Percentiles rank a stretch among this genome's conserved stretches.
Evolutionary conservation across 2,888 invertebrate species (phyloP).

Genomic region (Mallateleia sp.): DNA sequence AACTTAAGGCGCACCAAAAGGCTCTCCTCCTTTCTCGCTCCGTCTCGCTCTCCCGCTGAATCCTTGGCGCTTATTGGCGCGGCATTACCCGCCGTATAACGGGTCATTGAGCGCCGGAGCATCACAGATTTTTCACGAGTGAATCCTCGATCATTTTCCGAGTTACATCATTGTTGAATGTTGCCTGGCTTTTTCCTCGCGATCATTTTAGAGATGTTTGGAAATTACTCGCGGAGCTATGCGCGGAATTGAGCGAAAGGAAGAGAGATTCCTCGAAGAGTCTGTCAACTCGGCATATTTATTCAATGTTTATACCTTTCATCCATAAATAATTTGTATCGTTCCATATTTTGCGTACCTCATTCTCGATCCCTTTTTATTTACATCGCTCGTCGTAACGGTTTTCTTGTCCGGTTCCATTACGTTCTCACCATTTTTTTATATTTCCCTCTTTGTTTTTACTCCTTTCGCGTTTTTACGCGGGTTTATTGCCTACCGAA

Average conservation of each 20-base stretch:
- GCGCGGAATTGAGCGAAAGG: too few species aligned
- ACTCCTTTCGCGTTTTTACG: neutral
- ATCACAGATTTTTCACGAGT: slow-evolving; percentile 44
- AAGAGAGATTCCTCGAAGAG: too few species aligned
- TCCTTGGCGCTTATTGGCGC: slow-evolving; percentile 43
- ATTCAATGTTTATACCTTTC: too few species aligned
- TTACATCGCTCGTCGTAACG: neutral
- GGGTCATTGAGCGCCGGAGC: slow-evolving; percentile 65
- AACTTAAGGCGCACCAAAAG: slow-evolving; percentile 36
- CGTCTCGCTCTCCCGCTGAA: slow-evolving; percentile 5
- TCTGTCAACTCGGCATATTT: too few species aligned
- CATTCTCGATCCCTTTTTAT: neutral
- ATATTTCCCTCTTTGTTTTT: neutral
- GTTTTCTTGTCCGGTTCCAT: neutral
- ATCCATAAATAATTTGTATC: too few species aligned
- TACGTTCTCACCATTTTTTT: neutral
- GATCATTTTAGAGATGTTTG: neutral
- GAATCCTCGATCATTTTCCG: slow-evolving; percentile 47
- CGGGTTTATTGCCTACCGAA: neutral
- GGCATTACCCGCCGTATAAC: slow-evolving; percentile 48
- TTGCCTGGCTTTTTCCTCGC: neutral
- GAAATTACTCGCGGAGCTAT: neutral
- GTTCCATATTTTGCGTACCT: neutral
- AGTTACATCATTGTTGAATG: slow-evolving; percentile 39
- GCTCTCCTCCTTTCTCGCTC: slow-evolving; percentile 8